These are phyloP conservation scores for Scatophagus argus DNA, from an alignment of 2,113 vertebrate species.

Conservation along the genomic window DNA sequence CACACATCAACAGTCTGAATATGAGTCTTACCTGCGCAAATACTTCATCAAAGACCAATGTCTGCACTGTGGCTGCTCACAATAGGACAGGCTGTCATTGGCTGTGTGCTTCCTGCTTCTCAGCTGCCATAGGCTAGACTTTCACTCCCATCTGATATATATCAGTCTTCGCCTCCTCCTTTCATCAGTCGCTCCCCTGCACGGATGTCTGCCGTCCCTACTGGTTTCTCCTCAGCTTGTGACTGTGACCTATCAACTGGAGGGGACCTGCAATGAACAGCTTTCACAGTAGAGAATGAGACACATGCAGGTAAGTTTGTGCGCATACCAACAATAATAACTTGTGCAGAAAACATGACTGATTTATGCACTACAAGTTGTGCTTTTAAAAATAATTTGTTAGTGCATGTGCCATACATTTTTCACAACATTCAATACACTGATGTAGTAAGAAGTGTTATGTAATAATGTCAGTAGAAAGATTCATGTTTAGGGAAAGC, in stretches of 20 bases:
- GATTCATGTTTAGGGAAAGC: background rate
- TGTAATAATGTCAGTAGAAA: background rate
- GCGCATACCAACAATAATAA: background rate
- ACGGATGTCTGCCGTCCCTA: conserved; percentile 10
- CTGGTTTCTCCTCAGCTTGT: conserved; percentile 23
- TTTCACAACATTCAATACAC: background rate
- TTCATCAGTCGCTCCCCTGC: conserved; percentile 34
- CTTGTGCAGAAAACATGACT: background rate
- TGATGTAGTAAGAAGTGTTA: background rate
- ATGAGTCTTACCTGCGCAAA: conserved; percentile 55
- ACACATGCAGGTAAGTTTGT: conserved; percentile 40
- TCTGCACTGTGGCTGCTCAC: conserved; percentile 22
- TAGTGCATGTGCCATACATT: background rate
- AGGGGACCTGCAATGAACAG: background rate
- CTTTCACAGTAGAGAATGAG: conserved; percentile 1
- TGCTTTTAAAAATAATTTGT: background rate
- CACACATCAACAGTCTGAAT: conserved; percentile 30
- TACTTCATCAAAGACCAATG: conserved; percentile 24
- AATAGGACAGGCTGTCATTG: conserved; percentile 40
- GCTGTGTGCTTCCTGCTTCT: conserved; percentile 1
- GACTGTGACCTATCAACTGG: background rate
- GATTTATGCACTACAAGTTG: background rate
- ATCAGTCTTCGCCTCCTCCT: conserved; percentile 20
- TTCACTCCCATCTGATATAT: conserved; percentile 28
- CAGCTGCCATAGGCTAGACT: conserved; percentile 23